Conservation (phyloP, 2,797 vertebrate genomes). For the Coendou prehensilis region DNA sequence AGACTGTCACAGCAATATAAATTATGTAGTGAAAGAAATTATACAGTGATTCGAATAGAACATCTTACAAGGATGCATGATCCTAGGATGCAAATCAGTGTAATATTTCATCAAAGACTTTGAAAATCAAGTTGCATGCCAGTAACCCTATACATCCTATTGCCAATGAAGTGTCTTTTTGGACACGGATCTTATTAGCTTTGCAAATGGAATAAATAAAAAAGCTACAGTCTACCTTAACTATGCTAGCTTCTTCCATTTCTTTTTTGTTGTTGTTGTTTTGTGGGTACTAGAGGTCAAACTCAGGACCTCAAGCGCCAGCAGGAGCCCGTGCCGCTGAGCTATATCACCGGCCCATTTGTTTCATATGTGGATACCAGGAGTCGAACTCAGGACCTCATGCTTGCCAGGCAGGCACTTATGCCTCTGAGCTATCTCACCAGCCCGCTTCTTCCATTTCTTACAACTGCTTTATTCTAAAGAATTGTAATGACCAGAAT, state of each 20-base stretch:
- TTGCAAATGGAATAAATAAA: background rate
- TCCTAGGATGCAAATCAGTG: conserved; percentile 21
- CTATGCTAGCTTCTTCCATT: background rate
- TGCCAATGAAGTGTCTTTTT: background rate
- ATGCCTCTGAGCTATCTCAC: too few relatives aligned
- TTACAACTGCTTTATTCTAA: background rate
- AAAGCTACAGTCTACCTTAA: background rate
- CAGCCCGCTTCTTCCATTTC: background rate
- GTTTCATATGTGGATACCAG: too few relatives aligned
- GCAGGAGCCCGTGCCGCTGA: too few relatives aligned
- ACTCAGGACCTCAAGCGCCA: too few relatives aligned
- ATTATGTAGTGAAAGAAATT: conserved; percentile 62
- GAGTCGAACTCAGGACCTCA: too few relatives aligned
- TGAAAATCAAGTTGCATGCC: conserved; percentile 1
- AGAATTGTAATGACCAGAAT: background rate
- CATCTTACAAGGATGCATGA: conserved; percentile 34
- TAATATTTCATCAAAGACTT: conserved; percentile 34
- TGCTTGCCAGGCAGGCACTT: too few relatives aligned
- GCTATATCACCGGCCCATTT: too few relatives aligned
- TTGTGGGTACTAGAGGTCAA: too few relatives aligned
- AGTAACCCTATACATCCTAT: background rate
- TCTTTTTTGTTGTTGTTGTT: background rate
- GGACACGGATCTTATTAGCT: background rate
- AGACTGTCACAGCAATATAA: conserved; percentile 28
- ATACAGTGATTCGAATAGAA: conserved; percentile 48